Conservation (phyloP, 2,888 invertebrate species). For the Acleris cristana region DNA sequence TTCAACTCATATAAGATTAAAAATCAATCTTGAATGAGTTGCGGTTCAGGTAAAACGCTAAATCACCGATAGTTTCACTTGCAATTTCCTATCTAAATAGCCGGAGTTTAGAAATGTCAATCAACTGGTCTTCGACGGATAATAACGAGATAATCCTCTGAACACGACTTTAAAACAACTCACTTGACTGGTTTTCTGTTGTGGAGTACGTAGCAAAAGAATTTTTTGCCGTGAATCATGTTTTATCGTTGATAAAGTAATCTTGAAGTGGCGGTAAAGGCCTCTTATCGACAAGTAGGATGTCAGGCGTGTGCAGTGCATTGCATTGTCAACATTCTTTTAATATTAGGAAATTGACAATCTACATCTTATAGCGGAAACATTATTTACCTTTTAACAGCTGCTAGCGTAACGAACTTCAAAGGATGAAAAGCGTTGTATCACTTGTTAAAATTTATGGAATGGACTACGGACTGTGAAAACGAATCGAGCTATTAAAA, state of each 20-base stretch:
- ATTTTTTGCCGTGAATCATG: conserved; percentile 31
- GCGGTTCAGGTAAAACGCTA: conserved; percentile 41
- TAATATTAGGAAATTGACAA: conserved; percentile 20
- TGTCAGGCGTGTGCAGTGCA: conserved; percentile 12
- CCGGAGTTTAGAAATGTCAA: conserved; percentile 39
- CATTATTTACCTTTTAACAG: background rate
- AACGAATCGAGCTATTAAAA: no score
- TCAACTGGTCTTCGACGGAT: conserved; percentile 26
- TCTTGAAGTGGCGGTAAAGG: conserved; percentile 31
- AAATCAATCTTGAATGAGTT: conserved; percentile 44
- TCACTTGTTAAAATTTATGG: no score
- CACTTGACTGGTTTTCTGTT: conserved; percentile 22
- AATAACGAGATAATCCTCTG: conserved; percentile 33
- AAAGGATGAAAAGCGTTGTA: no score
- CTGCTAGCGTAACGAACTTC: no score
- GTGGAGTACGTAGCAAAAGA: conserved; percentile 27
- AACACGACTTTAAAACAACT: conserved; percentile 26
- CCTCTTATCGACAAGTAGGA: conserved; percentile 22
- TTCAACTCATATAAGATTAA: background rate
- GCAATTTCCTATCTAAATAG: conserved; percentile 44
- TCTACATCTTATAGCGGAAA: background rate
- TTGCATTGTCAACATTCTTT: conserved; percentile 15
- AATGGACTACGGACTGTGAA: no score
- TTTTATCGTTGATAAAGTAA: conserved; percentile 33
- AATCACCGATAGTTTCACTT: conserved; percentile 44